Percentiles rank a stretch among this genome's conserved stretches.
These are phyloP conservation scores for Bradynema listronoti DNA, from an alignment of 1,140 invertebrate species.

Conservation along the genomic window DNA sequence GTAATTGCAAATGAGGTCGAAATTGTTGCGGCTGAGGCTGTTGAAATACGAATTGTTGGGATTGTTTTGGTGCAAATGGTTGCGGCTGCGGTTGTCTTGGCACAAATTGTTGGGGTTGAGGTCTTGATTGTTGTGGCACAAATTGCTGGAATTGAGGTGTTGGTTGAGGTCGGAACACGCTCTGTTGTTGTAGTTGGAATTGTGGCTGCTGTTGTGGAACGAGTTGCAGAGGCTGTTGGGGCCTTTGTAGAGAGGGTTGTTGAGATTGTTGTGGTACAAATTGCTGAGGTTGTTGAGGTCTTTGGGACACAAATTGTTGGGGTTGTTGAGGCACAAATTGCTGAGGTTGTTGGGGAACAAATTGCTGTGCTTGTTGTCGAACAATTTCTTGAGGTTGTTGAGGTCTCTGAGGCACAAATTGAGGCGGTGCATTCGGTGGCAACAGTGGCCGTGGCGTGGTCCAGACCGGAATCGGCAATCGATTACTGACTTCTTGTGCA, in stretches of 20 bases:
- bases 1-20: slow-evolving; percentile 33
- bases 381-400: slow-evolving; percentile 19
- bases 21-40: slow-evolving; percentile 33
- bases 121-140: slow-evolving; percentile 14
- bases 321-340: slow-evolving; percentile 3
- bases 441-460: slow-evolving; percentile 20
- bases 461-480: slow-evolving; percentile 33
- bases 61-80: slow-evolving; percentile 16
- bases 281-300: slow-evolving; percentile 16
- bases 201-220: slow-evolving; percentile 13
- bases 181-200: slow-evolving; percentile 29
- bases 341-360: neutral
- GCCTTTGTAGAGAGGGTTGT: slow-evolving; percentile 12
- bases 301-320: neutral
- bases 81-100: slow-evolving; percentile 14
- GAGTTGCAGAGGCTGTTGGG: slow-evolving; percentile 16
- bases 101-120: slow-evolving; percentile 10
- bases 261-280: slow-evolving; percentile 19
- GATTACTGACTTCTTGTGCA: slow-evolving; percentile 19
- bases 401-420: slow-evolving; percentile 14
- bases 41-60: slow-evolving; percentile 10
- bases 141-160: slow-evolving; percentile 10
- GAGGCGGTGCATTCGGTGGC: slow-evolving; percentile 12
- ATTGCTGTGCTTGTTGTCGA: neutral
- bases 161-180: too few relatives aligned